These are phyloP conservation scores for Bombus huntii DNA, from an alignment of 1,140 invertebrate genomes.

Conservation along the genomic window DNA sequence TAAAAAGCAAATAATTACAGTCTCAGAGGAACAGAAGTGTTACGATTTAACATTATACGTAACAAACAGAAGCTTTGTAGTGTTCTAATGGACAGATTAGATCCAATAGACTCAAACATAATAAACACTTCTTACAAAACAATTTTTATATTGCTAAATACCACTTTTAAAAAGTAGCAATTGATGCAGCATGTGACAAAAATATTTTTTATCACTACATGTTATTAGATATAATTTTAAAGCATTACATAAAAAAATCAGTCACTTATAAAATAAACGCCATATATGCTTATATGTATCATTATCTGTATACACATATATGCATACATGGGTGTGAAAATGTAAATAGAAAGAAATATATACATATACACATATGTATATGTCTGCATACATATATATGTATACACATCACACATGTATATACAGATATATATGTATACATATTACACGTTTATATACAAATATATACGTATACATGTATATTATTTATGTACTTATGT, in stretches of 20 bases:
- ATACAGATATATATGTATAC: neutral
- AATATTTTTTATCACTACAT: neutral
- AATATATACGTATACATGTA: neutral
- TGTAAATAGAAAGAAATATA: neutral
- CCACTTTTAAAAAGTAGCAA: constrained; percentile 1
- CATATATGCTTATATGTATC: neutral
- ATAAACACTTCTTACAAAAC: constrained; percentile 18
- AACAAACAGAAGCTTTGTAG: neutral
- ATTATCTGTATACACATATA: neutral
- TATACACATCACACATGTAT: neutral
- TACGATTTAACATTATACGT: neutral
- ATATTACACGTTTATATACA: neutral
- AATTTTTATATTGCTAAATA: neutral
- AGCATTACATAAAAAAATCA: neutral
- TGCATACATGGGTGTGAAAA: too few relatives aligned
- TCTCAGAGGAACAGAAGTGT: constrained; percentile 69
- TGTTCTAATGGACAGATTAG: neutral
- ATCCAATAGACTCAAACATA: neutral
- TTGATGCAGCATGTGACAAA: neutral
- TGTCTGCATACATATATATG: neutral
- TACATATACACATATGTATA: neutral
- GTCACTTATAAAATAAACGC: constrained; percentile 8
- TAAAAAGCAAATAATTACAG: constrained; percentile 74
- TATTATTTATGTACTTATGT: constrained; percentile 38
- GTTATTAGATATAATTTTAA: neutral